A percentile compares a stretch with the other conserved stretches of the same genome.
Evolutionary conservation across 2,888 invertebrate species (phyloP).

Genomic region (Heteromyza rotundicornis): DNA sequence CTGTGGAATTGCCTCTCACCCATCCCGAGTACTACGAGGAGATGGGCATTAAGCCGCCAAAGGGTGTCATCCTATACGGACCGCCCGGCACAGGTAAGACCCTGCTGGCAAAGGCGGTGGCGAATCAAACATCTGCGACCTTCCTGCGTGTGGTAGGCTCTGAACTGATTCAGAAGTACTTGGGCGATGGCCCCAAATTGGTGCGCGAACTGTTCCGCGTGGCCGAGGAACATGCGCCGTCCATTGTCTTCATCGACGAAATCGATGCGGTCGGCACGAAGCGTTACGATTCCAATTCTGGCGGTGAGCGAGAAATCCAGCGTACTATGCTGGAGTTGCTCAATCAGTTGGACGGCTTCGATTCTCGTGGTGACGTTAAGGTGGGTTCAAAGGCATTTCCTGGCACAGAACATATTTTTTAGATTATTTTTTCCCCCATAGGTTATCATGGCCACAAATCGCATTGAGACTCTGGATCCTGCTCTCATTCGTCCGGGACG

Average conservation of each 20-base stretch:
- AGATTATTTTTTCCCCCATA: constrained; percentile 51
- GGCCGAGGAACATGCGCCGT: constrained; percentile 99
- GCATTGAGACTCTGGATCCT: constrained; percentile 98
- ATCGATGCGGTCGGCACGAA: constrained; percentile 99
- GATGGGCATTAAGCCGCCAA: constrained; percentile 99
- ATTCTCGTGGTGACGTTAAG: constrained; percentile 95
- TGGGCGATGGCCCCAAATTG: constrained; percentile 98
- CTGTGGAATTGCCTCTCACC: constrained; percentile 96
- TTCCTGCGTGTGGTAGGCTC: constrained; percentile 99
- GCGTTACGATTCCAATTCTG: constrained; percentile 98
- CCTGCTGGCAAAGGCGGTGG: constrained; percentile 96
- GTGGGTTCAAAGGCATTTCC: constrained; percentile 62
- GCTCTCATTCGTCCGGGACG: constrained; percentile 98
- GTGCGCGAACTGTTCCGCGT: constrained; percentile 97
- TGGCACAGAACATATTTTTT: neutral
- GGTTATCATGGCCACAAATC: constrained; percentile 97
- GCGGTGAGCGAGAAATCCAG: constrained; percentile 99
- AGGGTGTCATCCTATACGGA: constrained; percentile 98
- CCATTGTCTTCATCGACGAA: constrained; percentile 99
- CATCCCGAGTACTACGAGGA: constrained; percentile 99
- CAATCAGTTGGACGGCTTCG: constrained; percentile 98
- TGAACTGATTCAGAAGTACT: constrained; percentile 97
- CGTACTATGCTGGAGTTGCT: constrained; percentile 98
- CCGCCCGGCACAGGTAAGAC: constrained; percentile 99
- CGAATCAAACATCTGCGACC: constrained; percentile 99